Conservation (phyloP, 2,888 invertebrate species). For the Carcina quercana region DNA sequence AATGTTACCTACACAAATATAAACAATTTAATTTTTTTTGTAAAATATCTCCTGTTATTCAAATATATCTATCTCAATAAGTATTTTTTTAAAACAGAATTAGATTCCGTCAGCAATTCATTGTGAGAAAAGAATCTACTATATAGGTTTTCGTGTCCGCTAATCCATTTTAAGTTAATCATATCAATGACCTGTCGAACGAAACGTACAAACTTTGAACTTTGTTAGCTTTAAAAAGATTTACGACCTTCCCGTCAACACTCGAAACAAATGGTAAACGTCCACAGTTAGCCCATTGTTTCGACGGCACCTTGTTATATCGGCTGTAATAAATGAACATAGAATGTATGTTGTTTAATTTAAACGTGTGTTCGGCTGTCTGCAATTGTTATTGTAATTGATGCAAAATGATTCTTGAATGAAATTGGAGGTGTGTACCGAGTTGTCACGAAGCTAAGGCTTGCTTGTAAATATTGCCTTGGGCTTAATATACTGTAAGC, state of each 20-base stretch:
- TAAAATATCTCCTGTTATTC: too few species aligned
- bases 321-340: constrained; percentile 30
- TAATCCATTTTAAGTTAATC: not conserved
- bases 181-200: not conserved
- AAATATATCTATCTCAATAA: too few species aligned
- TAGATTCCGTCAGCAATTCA: too few species aligned
- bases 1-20: too few species aligned
- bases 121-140: too few species aligned
- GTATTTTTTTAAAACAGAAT: too few species aligned
- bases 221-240: constrained; percentile 17
- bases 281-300: constrained; percentile 17
- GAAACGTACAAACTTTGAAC: constrained; percentile 8
- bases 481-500: too few species aligned
- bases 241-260: constrained; percentile 25
- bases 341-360: constrained; percentile 20
- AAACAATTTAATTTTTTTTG: too few species aligned
- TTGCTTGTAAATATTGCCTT: too few species aligned
- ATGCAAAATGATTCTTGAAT: constrained; percentile 4
- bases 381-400: constrained; percentile 3
- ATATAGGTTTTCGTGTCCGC: constrained; percentile 2
- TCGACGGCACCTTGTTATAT: constrained; percentile 26
- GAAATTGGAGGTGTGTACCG: too few species aligned
- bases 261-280: constrained; percentile 23
- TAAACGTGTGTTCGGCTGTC: constrained; percentile 3
- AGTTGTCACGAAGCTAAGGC: too few species aligned